Percentiles rank a stretch among this genome's conserved stretches.
Evolutionary conservation across 2,888 invertebrate species (phyloP).

Genomic region (Hypomecis atomaria): DNA sequence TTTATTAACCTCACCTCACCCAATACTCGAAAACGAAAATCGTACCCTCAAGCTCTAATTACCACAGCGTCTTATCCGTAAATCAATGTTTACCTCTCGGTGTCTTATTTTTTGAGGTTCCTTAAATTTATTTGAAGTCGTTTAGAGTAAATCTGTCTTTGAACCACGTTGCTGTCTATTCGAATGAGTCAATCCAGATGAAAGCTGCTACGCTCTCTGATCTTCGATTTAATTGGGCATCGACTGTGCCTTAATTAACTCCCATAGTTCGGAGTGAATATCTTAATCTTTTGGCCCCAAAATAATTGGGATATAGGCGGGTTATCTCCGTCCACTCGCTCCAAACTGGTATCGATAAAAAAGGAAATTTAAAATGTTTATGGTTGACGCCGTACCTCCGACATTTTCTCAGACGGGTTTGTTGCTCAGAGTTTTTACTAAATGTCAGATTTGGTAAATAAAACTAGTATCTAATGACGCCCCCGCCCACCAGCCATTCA

Average conservation of each 20-base stretch:
- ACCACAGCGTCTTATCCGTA: neutral
- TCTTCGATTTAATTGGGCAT: slow-evolving; percentile 39
- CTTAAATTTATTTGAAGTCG: slow-evolving; percentile 14
- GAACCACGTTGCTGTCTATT: slow-evolving; percentile 23
- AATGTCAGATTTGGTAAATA: slow-evolving; percentile 61
- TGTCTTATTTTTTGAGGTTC: slow-evolving; percentile 16
- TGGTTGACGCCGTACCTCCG: slow-evolving; percentile 44
- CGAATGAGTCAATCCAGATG: slow-evolving; percentile 33
- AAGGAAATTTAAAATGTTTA: slow-evolving; percentile 56
- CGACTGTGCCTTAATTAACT: slow-evolving; percentile 42
- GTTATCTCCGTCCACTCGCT: slow-evolving; percentile 46
- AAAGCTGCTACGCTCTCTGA: slow-evolving; percentile 36
- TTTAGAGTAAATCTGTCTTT: slow-evolving; percentile 31
- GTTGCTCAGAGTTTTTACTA: slow-evolving; percentile 50
- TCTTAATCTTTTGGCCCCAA: slow-evolving; percentile 45
- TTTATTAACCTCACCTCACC: slow-evolving; percentile 9
- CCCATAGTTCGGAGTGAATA: slow-evolving; percentile 39
- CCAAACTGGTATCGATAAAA: slow-evolving; percentile 54
- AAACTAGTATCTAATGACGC: slow-evolving; percentile 56
- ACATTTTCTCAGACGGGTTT: slow-evolving; percentile 52
- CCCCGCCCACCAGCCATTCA: slow-evolving; percentile 53
- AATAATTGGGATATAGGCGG: slow-evolving; percentile 53
- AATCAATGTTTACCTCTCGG: slow-evolving; percentile 26
- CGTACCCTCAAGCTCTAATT: slow-evolving; percentile 9
- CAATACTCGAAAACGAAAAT: slow-evolving; percentile 18